A percentile compares a stretch with the other conserved stretches of the same genome.
Evolutionary conservation across 2,888 invertebrate genomes (phyloP).

Genomic region (Zygogramma bicolorata): DNA sequence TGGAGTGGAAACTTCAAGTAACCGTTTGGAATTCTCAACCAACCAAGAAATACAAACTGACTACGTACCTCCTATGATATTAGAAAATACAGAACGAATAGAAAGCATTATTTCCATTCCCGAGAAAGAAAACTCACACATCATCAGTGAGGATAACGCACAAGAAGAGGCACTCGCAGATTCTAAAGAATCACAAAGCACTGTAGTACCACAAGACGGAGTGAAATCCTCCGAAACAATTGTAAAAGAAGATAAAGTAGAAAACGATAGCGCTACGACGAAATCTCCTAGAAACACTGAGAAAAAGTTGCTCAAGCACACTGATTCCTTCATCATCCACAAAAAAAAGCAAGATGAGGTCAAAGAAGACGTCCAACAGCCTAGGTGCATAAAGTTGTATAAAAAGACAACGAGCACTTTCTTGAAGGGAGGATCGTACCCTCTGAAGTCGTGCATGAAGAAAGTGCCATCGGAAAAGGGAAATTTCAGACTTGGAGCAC

Average conservation of each 20-base stretch:
- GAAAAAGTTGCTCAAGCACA: slow-evolving; percentile 52
- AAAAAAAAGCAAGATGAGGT: slow-evolving; percentile 55
- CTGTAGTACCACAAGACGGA: not conserved
- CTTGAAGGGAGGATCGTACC: slow-evolving; percentile 55
- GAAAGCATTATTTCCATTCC: slow-evolving; percentile 2
- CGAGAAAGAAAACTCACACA: not conserved
- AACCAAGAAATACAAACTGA: slow-evolving; percentile 50
- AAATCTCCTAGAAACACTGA: not conserved
- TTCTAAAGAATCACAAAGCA: not conserved
- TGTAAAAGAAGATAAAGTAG: not conserved
- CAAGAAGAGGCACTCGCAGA: not conserved
- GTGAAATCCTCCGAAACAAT: not conserved
- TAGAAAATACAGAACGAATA: slow-evolving; percentile 16
- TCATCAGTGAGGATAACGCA: not conserved
- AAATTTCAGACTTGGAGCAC: slow-evolving; percentile 51
- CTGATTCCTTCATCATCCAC: slow-evolving; percentile 58
- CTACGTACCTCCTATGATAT: not conserved
- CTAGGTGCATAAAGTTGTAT: slow-evolving; percentile 56
- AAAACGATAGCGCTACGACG: not conserved
- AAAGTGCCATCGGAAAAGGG: slow-evolving; percentile 45
- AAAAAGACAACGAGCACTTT: slow-evolving; percentile 49
- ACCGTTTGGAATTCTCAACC: not conserved
- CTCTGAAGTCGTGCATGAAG: slow-evolving; percentile 54
- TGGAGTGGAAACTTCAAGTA: not conserved
- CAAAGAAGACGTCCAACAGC: slow-evolving; percentile 56